Percentiles rank a stretch among this genome's conserved stretches.
Conservation (phyloP, 2,888 invertebrate species). For the Caenorhabditis drosophilae region DNA sequence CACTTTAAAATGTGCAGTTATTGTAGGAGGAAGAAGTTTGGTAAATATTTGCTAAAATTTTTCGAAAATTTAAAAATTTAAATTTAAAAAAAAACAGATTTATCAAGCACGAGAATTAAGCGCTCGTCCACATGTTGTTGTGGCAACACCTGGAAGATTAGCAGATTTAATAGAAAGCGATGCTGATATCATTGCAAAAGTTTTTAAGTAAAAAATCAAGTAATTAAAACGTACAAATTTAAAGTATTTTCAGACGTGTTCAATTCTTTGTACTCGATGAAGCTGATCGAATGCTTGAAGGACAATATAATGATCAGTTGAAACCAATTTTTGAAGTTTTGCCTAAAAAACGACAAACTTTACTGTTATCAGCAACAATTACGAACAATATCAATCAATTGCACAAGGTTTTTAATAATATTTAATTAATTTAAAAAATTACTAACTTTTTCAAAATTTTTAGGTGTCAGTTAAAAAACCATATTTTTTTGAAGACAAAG, state of each 20-base stretch:
- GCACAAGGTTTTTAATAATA: constrained; percentile 73
- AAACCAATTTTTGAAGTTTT: constrained; percentile 78
- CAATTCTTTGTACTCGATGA: constrained; percentile 92
- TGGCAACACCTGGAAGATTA: constrained; percentile 92
- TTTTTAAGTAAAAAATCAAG: constrained; percentile 73
- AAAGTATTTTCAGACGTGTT: constrained; percentile 77
- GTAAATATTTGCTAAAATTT: constrained; percentile 71
- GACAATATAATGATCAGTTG: constrained; percentile 73
- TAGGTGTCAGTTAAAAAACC: constrained; percentile 69
- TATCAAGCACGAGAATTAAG: constrained; percentile 84
- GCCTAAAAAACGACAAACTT: constrained; percentile 72
- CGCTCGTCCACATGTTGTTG: constrained; percentile 87
- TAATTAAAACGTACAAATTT: neutral
- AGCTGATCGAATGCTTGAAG: constrained; percentile 83
- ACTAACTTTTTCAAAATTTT: neutral
- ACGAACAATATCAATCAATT: constrained; percentile 81
- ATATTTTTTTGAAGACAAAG: constrained; percentile 75
- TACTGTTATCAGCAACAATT: constrained; percentile 81
- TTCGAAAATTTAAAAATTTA: neutral
- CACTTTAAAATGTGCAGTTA: constrained; percentile 81
- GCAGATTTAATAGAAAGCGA: constrained; percentile 87
- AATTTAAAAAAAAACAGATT: constrained; percentile 71
- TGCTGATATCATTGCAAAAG: constrained; percentile 69
- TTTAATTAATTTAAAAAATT: too few species aligned
- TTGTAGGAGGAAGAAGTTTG: constrained; percentile 78